These are phyloP conservation scores for Monochamus alternatus DNA, from an alignment of 2,888 invertebrate genomes.

Conservation along the genomic window DNA sequence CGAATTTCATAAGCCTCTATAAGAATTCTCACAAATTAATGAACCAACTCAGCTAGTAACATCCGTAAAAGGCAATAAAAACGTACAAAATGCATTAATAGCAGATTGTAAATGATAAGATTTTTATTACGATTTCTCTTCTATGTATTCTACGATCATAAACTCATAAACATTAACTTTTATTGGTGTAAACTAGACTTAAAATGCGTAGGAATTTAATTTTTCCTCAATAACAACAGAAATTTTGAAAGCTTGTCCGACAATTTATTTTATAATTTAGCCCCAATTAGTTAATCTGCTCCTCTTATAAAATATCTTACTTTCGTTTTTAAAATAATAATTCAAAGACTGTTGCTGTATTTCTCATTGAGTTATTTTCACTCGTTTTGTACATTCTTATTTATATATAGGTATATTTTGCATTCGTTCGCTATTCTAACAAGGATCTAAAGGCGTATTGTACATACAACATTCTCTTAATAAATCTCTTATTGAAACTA, in stretches of 20 bases:
- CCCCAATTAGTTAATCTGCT: not conserved
- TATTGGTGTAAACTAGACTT: not conserved
- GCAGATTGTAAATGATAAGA: not conserved
- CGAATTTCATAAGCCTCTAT: too few species aligned
- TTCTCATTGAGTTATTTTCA: slow-evolving; percentile 17
- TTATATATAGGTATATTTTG: not conserved
- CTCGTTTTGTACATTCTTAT: slow-evolving; percentile 20
- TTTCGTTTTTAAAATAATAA: slow-evolving; percentile 18
- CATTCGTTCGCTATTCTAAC: slow-evolving; percentile 24
- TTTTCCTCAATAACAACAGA: not conserved
- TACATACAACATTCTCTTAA: not conserved
- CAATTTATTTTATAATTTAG: too few species aligned
- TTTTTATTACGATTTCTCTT: not conserved
- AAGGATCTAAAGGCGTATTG: slow-evolving; percentile 18
- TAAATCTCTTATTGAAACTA: slow-evolving; percentile 4
- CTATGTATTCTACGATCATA: not conserved
- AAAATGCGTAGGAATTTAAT: not conserved
- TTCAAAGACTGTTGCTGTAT: slow-evolving; percentile 18
- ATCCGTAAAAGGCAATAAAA: not conserved
- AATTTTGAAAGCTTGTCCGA: too few species aligned
- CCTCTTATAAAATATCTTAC: slow-evolving; percentile 23
- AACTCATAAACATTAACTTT: not conserved
- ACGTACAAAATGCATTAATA: not conserved
- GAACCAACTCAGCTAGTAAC: not conserved
- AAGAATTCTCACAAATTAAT: not conserved